Percentiles rank a stretch among this genome's conserved stretches.
phyloP scores from a whole-genome alignment of 2,113 vertebrate genomes.

The Plecturocebus donacophilus region DNA sequence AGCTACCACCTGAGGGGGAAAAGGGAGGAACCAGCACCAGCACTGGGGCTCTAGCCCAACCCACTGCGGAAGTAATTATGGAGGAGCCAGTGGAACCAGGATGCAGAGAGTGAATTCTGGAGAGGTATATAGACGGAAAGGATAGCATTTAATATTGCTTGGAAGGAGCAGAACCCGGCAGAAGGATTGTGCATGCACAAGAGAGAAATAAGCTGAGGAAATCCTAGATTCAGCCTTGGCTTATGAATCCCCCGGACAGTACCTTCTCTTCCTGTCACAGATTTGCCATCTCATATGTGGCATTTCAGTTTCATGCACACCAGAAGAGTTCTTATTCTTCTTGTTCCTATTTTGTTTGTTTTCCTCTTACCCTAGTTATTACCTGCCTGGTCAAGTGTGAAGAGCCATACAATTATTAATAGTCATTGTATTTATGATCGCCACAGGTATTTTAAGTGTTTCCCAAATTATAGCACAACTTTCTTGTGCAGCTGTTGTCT shows the following conservation, averaged over 20 bases:
- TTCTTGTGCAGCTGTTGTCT: neutral
- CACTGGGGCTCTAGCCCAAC: neutral
- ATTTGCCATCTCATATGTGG: neutral
- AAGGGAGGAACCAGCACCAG: neutral
- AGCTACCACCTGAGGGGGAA: neutral
- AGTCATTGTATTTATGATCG: neutral
- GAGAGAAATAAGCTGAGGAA: neutral
- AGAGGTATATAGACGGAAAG: neutral
- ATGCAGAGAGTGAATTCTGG: neutral
- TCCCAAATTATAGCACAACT: neutral
- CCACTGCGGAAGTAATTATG: neutral
- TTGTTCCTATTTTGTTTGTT: neutral
- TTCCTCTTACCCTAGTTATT: conserved; percentile 7
- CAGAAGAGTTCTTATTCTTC: neutral
- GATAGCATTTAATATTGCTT: neutral
- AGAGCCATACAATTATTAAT: neutral
- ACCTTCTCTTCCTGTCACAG: neutral
- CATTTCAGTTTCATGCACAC: conserved; percentile 13
- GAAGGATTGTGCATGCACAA: neutral
- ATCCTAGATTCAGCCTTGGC: neutral
- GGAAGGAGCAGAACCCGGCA: neutral
- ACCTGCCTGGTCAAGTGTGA: conserved; percentile 34
- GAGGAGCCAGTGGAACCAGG: neutral
- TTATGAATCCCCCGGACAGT: neutral
- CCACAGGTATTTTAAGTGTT: neutral